Conservation (phyloP, 2,113 vertebrate species). For the Genyomyrus donnyi region DNA sequence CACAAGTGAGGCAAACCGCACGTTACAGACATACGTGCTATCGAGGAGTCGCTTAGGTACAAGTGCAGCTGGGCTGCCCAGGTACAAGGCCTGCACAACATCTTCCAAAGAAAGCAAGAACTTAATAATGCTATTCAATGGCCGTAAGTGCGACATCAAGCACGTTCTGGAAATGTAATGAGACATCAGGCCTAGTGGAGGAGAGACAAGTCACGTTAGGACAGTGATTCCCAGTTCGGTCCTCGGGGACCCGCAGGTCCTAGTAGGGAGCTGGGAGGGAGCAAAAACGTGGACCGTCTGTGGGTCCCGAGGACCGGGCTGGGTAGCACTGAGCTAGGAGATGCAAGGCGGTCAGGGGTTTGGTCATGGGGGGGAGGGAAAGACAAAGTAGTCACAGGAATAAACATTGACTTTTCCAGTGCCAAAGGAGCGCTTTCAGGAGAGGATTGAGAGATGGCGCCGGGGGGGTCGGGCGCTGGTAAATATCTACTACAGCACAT, state of each 20-base stretch:
- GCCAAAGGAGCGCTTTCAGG: conserved; percentile 20
- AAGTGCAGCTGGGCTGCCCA: neutral
- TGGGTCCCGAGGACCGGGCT: neutral
- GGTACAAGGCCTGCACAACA: neutral
- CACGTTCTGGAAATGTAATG: neutral
- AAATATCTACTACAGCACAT: conserved; percentile 32
- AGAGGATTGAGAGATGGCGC: neutral
- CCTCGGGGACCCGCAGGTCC: neutral
- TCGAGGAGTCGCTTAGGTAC: neutral
- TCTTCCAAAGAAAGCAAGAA: neutral
- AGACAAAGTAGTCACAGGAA: neutral
- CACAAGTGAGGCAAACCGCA: neutral
- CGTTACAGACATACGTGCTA: neutral
- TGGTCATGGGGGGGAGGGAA: neutral
- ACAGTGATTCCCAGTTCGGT: neutral
- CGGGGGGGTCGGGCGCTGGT: neutral
- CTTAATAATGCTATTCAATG: neutral
- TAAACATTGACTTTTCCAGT: neutral
- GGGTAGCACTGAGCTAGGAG: neutral
- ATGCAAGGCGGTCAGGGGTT: neutral
- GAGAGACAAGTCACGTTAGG: neutral
- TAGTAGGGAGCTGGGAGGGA: too few relatives aligned
- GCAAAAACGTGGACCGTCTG: neutral
- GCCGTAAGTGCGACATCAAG: neutral
- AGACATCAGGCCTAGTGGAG: neutral